Percentiles rank a stretch among this genome's conserved stretches.
Evolutionary conservation across 2,797 vertebrate genomes (phyloP).

Genomic region (Amphiprion clarkii): DNA sequence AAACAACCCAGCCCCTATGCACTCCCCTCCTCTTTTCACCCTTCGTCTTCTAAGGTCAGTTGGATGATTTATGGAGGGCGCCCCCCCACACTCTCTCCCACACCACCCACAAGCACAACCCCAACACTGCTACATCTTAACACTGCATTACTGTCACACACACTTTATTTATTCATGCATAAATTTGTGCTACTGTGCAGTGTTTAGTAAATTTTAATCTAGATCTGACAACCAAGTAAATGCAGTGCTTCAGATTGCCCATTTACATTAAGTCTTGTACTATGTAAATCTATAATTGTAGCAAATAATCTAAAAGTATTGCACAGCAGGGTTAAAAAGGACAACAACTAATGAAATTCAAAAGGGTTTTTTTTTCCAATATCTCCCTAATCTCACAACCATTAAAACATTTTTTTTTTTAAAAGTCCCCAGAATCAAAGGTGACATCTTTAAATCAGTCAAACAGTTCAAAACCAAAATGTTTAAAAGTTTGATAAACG

Average conservation of each 20-base stretch:
- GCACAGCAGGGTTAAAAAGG: no score
- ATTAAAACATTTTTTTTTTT: no score
- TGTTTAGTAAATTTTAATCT: not conserved
- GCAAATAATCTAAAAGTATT: no score
- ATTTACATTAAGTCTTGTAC: no score
- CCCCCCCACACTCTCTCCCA: slow-evolving; percentile 35
- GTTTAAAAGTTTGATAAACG: no score
- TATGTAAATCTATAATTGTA: no score
- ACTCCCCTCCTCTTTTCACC: slow-evolving; percentile 53
- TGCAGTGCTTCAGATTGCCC: no score
- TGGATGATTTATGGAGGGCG: slow-evolving; percentile 65
- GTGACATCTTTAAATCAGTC: not conserved
- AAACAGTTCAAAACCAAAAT: not conserved
- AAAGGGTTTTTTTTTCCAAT: not conserved
- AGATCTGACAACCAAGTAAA: no score
- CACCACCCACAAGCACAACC: slow-evolving; percentile 52
- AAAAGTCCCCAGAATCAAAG: not conserved
- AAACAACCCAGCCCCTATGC: slow-evolving; percentile 47
- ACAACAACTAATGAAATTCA: not conserved
- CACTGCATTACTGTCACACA: not conserved
- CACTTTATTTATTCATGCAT: not conserved
- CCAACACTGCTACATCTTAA: slow-evolving; percentile 9
- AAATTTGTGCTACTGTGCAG: not conserved
- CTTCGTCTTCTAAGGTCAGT: slow-evolving; percentile 65
- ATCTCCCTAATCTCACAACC: not conserved